Base-by-base conservation (phyloP, 2,888 invertebrate species). In the Synanthedon vespiformis region DNA sequence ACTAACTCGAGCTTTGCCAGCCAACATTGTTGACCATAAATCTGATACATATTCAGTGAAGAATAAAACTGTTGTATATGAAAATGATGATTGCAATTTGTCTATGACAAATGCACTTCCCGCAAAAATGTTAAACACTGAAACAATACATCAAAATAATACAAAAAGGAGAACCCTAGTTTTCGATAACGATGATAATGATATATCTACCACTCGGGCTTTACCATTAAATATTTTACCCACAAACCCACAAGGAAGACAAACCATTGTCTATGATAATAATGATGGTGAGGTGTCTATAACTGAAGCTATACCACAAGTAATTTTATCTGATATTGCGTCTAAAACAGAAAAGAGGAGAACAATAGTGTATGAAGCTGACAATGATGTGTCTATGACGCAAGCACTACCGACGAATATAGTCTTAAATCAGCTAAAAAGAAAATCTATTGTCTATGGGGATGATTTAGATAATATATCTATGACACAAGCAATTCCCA, bases 301-400 rank as follows among this genome's bases (percentile, higher is more conserved):
- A 16, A 56, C 49, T 2, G 48, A 16, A 48, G 16, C 16, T 16
- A 8, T 48, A 10, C 48, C 48, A 14, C 12, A 6, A 51, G 44
- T 16, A n/a, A 51, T 40, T 13, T 14, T 48, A 18, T 4, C 13
- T 12, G 16, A 18, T 2, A 13, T 50, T 22, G 10, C 14, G 8
- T 48, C 52, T 14, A 12, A 41, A 13, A 18, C n/a, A 14, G 13
- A 49, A 22, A 61, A 56, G 58, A 56, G 59, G 50, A 57, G 54
- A 48, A 63, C 64, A 10, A 61, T 63, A 14, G 53, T 62, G 3
- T 62, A 58, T 52, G 56, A 59, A 12, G 50, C 57, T 27, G 57
- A 60, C 40, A 51, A 56, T 16, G 63, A 71, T 49, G 58, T 72
- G n/a, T 72, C 70, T 8, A 61, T 68, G 52, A 74, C 68, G 4